phyloP scores from a whole-genome alignment of 1,140 invertebrate species.

The Bombyx mandarina region DNA sequence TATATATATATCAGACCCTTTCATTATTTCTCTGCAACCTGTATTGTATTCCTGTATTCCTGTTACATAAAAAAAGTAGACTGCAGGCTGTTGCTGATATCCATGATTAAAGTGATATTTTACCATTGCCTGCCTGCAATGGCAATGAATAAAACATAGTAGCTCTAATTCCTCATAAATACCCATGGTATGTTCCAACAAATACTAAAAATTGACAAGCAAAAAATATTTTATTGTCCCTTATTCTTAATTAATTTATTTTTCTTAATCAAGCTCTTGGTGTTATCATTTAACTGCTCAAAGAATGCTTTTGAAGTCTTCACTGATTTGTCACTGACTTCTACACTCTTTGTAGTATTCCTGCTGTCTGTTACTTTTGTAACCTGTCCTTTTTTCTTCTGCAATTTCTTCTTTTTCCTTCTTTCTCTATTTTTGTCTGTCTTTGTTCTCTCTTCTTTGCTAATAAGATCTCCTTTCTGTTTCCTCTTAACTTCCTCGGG shows the following conservation, averaged over 20 bases:
- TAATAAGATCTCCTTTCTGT: constrained; percentile 83
- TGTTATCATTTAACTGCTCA: constrained; percentile 83
- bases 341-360: constrained; percentile 73
- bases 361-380: constrained; percentile 73
- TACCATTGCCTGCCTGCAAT: no score
- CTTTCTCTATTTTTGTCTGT: constrained; percentile 93
- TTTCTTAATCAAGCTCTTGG: constrained; percentile 59
- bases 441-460: constrained; percentile 83
- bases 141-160: no score
- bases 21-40: no score
- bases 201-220: no score
- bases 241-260: constrained; percentile 55
- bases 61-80: no score
- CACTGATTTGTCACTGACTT: constrained; percentile 67
- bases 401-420: constrained; percentile 87
- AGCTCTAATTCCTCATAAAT: no score
- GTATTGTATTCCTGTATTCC: no score
- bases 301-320: constrained; percentile 90
- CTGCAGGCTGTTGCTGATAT: no score
- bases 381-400: constrained; percentile 74
- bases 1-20: no score
- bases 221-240: constrained; percentile 35
- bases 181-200: no score
- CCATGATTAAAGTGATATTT: no score
- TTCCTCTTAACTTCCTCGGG: constrained; percentile 94